Evolutionary conservation across 2,113 vertebrate genomes (phyloP), one percentile per base, ranked within the genome.

Genomic region (Ascaphus truei): DNA sequence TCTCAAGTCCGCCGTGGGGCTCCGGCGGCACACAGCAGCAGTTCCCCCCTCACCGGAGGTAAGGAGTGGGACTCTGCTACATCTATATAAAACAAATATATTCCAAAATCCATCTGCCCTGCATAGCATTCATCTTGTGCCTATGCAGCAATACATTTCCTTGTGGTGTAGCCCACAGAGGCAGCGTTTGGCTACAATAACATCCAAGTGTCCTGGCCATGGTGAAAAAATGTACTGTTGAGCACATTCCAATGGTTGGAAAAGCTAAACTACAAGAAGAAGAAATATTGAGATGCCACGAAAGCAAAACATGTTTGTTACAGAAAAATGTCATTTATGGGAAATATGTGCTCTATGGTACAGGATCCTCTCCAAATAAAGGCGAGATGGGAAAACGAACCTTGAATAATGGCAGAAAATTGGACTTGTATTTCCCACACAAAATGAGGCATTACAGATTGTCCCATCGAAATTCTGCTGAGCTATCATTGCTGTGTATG

Each of bases 211-310:
- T 61, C 25, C 50, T 71, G 67, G 67, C 45, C 31, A 47, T 71
- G 56, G 33, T 41, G 33, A 61, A 52, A 57, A 61, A 60, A 71
- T 61, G 57, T 61, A 41, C 67, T 61, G 31, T 61, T 51, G 67
- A 61, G 56, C 45, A 61, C 67, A 61, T 71, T 71, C 67, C 67
- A 61, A 71, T 61, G 67, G 33, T 61, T 71, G 67, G 67, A 71
- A 52, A 52, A 36, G 55, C 41, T 36, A 50, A 51, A 61, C 43
- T 48, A 61, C 67, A 69, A 61, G 52, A 58, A 36, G 55, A 25
- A 61, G 56, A 61, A 71, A 52, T 61, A 61, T 41, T 52, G 16
- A 43, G 31, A 52, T 71, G 56, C 57, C 67, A 52, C 67, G 61
- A 52, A 71, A 71, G 67, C 12, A 61, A 71, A 71, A 71, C 67